Conservation (phyloP, 2,888 invertebrate species). For the Pogonocherus hispidulus region DNA sequence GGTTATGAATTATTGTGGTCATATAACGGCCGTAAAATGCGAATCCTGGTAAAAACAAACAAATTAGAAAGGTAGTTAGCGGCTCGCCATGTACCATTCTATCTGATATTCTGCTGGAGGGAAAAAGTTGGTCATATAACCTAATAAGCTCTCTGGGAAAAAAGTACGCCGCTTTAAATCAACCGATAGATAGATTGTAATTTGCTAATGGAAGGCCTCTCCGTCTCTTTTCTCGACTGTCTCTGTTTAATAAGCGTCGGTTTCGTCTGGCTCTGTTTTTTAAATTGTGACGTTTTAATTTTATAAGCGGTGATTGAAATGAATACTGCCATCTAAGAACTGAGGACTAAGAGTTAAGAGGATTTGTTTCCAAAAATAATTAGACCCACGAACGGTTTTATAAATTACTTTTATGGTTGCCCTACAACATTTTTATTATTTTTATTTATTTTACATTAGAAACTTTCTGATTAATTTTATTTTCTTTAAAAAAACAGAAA, state of each 20-base stretch:
- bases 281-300: slow-evolving; percentile 14
- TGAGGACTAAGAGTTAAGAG: slow-evolving; percentile 2
- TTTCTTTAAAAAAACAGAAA: too few relatives aligned
- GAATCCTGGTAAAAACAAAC: slow-evolving; percentile 55
- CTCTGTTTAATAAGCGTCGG: slow-evolving; percentile 23
- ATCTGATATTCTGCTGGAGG: slow-evolving; percentile 31
- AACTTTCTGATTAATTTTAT: too few relatives aligned
- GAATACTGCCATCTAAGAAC: neutral
- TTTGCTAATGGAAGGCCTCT: slow-evolving; percentile 62
- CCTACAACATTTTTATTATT: too few relatives aligned
- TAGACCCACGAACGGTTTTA: too few relatives aligned
- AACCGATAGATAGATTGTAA: slow-evolving; percentile 64
- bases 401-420: too few relatives aligned
- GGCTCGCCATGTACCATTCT: slow-evolving; percentile 54
- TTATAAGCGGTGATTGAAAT: slow-evolving; percentile 11
- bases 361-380: neutral
- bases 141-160: slow-evolving; percentile 49
- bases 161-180: slow-evolving; percentile 59
- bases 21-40: slow-evolving; percentile 37
- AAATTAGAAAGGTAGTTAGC: slow-evolving; percentile 58
- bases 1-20: slow-evolving; percentile 41
- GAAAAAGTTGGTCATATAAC: slow-evolving; percentile 52
- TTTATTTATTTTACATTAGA: too few relatives aligned
- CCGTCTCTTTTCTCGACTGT: slow-evolving; percentile 12
- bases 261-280: slow-evolving; percentile 21